Base-by-base conservation (phyloP, 2,888 invertebrate species). In the Hybos culiciformis region DNA sequence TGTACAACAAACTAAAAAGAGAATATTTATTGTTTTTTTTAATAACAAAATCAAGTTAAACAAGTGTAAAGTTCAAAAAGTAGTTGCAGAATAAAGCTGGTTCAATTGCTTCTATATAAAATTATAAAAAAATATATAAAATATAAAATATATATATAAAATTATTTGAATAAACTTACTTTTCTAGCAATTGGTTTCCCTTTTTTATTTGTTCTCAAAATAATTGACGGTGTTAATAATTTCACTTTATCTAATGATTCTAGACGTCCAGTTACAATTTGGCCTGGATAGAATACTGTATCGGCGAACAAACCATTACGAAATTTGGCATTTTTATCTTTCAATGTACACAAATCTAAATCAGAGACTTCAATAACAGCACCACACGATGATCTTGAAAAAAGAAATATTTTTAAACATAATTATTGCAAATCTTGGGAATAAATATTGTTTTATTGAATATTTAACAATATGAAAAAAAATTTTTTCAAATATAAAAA, bases 141-240 rank as follows among this genome's bases (percentile, higher is more conserved):
- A 41, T 34, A n/a, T 31, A 19, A 7, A 21, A 26, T 37, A 21
- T 39, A 15, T 7, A 19, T 26, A 26, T 26, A 26, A 12, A 12
- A 23, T 31, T 37, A n/a, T n/a, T n/a, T n/a, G n/a, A n/a, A n/a
- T n/a, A n/a, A n/a, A 46, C 50, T 48, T 49, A 72, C 74, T 67
- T 73, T 74, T 50, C 71, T 70, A 51, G 71, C 70, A 48, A 73
- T 67, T 62, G 70, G 70, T 54, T 74, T 75, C 41, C 73, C 72
- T 56, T 74, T 75, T 51, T 71, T 68, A 26, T 72, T 73, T 12
- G 69, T 67, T 56, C 80, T 81, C 73, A 85, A 77, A 48, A 79
- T 76, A 61, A 83, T 81, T 7, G 83, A 78, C 50, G 81, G 74
- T 45, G 80, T 74, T 18, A 90, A 69, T 84, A 92, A 88, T 56